phyloP scores from a whole-genome alignment of 2,113 vertebrate species.

The Siphamia tubifer region DNA sequence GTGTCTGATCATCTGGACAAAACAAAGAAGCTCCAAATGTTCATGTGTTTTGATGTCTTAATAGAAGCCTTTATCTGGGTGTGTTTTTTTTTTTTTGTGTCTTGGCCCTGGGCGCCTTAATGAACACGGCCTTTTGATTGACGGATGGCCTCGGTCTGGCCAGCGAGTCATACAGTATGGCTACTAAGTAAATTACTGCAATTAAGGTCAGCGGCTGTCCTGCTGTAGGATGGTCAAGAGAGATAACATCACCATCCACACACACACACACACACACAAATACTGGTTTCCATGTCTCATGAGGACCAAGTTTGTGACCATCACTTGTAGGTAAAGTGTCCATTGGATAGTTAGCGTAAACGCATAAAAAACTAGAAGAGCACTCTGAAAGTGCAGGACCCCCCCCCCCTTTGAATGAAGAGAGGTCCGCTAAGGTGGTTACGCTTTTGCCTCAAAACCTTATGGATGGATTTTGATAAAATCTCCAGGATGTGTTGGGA shows the following conservation, averaged over 20 bases:
- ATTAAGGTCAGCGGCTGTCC: constrained; percentile 74
- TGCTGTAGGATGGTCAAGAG: constrained; percentile 60
- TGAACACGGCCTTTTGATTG: constrained; percentile 20
- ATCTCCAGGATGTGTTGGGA: too few species aligned
- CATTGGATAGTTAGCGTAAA: too few species aligned
- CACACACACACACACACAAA: constrained; percentile 13
- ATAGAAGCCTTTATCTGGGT: constrained; percentile 30
- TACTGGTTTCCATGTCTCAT: too few species aligned
- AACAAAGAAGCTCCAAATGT: neutral
- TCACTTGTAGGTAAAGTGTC: too few species aligned
- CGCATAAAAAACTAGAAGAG: too few species aligned
- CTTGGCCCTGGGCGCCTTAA: neutral
- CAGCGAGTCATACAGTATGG: constrained; percentile 38
- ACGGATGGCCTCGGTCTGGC: constrained; percentile 27
- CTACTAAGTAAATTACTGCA: constrained; percentile 67
- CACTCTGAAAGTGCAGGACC: too few species aligned
- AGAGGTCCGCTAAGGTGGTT: too few species aligned
- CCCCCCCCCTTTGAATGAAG: too few species aligned
- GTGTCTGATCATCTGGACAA: neutral
- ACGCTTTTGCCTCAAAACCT: too few species aligned
- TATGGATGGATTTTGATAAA: too few species aligned
- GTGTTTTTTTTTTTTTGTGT: neutral
- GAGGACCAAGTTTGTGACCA: too few species aligned
- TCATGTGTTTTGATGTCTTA: constrained; percentile 28
- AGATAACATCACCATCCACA: constrained; percentile 61